Evolutionary conservation across 2,797 vertebrate genomes (phyloP).

Genomic region (Allobates femoralis): DNA sequence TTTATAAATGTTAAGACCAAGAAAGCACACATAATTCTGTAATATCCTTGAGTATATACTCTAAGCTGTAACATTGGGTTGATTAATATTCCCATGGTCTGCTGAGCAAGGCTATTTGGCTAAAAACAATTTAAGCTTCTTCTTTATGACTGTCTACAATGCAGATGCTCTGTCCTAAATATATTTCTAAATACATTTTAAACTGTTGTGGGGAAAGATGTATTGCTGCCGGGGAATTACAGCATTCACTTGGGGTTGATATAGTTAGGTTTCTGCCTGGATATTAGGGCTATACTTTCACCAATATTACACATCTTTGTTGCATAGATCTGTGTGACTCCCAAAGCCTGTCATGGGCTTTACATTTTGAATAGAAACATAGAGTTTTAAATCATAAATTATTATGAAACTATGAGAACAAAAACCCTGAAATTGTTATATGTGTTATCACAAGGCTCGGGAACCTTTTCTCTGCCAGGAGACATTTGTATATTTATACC

Average conservation of each 20-base stretch:
- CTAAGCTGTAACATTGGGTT: conserved; percentile 45
- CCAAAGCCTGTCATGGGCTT: background rate
- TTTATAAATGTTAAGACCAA: conserved; percentile 41
- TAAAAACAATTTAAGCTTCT: conserved; percentile 55
- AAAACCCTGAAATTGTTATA: no score
- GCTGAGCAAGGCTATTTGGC: conserved; percentile 53
- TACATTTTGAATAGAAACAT: no score
- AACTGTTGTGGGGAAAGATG: conserved; percentile 21
- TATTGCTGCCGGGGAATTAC: background rate
- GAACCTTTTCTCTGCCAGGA: no score
- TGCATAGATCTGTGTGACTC: background rate
- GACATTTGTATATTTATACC: no score
- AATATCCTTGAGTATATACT: conserved; percentile 50
- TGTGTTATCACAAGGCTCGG: no score
- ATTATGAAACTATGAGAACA: no score
- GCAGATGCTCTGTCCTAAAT: conserved; percentile 41
- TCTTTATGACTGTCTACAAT: conserved; percentile 43
- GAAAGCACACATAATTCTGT: conserved; percentile 45
- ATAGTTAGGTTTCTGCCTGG: background rate
- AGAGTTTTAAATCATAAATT: no score
- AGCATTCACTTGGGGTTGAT: background rate
- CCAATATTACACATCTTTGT: background rate
- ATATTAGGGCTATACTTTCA: background rate
- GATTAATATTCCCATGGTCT: conserved; percentile 55
- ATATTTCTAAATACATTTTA: conserved; percentile 40